Conservation (phyloP, 2,113 vertebrate genomes). For the Xenopus laevis region DNA sequence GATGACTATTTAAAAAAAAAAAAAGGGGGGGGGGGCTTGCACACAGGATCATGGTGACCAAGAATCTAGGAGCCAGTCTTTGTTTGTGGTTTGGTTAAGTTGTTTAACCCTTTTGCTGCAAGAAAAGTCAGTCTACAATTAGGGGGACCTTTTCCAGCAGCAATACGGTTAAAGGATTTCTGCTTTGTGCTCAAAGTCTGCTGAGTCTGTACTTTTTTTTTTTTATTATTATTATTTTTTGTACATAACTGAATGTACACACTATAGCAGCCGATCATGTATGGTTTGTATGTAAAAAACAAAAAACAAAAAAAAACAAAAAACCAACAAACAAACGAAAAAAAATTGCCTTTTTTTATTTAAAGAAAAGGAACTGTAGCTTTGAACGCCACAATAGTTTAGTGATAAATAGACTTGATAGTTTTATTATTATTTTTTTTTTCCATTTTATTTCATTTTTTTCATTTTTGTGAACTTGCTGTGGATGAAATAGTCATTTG, state of each 20-base stretch:
- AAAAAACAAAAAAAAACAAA: slow-evolving; percentile 49
- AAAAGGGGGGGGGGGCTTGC: no score
- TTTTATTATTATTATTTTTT: slow-evolving; percentile 46
- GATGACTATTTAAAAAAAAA: slow-evolving; percentile 64
- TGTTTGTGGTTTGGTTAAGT: slow-evolving; percentile 72
- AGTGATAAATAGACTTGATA: slow-evolving; percentile 59
- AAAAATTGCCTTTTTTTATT: slow-evolving; percentile 64
- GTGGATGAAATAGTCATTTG: slow-evolving; percentile 69
- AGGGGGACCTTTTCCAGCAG: slow-evolving; percentile 41
- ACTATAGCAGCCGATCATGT: slow-evolving; percentile 61
- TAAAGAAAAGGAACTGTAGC: slow-evolving; percentile 65
- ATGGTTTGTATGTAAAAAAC: slow-evolving; percentile 67
- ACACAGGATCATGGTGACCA: slow-evolving; percentile 68
- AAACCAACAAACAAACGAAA: no score
- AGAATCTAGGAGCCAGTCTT: slow-evolving; percentile 69
- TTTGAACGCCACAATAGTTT: slow-evolving; percentile 59
- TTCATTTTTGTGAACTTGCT: slow-evolving; percentile 61
- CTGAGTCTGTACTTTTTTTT: slow-evolving; percentile 59
- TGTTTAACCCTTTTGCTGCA: slow-evolving; percentile 50
- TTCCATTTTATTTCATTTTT: slow-evolving; percentile 3
- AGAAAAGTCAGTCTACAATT: slow-evolving; percentile 30
- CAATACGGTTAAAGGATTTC: slow-evolving; percentile 56
- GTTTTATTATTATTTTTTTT: slow-evolving; percentile 38
- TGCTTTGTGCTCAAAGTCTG: slow-evolving; percentile 63
- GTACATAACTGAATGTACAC: slow-evolving; percentile 67